Base-by-base conservation (phyloP, 2,888 invertebrate genomes). In the Stenolophus ochropezus region DNA sequence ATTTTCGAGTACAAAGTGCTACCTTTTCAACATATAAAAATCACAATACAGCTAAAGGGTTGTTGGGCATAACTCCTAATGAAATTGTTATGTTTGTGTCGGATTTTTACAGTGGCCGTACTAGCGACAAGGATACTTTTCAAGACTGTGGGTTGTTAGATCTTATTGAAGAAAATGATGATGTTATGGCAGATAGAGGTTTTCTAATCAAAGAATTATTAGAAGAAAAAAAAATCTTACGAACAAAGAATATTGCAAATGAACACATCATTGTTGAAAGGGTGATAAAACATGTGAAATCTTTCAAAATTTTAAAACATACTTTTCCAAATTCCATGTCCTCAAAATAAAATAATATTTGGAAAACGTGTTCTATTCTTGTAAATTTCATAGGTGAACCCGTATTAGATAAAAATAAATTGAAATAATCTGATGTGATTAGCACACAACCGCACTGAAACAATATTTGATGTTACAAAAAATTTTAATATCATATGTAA, bases 1-100 rank as follows among this genome's bases (percentile, higher is more conserved):
- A 49, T 49, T 49, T 49, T 49, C 49, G 49, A 49, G 49, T 49
- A 49, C 49, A 49, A 49, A 16, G 49, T 49, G 49, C 49, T 49
- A 49, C 49, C 14, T 49, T n/a, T 16, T 49, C 49, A 1, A 14
- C n/a, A 0, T 49, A 49, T 16, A 49, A 49, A 49, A 49, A 14
- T 49, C 49, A 49, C 14, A 49, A 49, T 16, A 49, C 49, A 14
- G 49, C 49, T 49, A 49, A 49, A 49, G 49, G 49, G 1, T 49
- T 49, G n/a, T 16, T 49, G 4, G 49, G 49, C 4, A 49, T 49
- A 1, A 14, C 49, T 14, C 49, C 49, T 4, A 49, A 49, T 49
- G 49, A 14, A 49, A 49, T 49, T 11, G 49, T 49, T 49, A n/a
- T 16, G 4, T 49, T 49, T 6, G 49, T 49, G 16, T 49, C 49